Percentiles rank a stretch among this genome's conserved stretches.
These are phyloP conservation scores for Gadus chalcogrammus DNA, from an alignment of 2,113 vertebrate genomes.

Conservation along the genomic window DNA sequence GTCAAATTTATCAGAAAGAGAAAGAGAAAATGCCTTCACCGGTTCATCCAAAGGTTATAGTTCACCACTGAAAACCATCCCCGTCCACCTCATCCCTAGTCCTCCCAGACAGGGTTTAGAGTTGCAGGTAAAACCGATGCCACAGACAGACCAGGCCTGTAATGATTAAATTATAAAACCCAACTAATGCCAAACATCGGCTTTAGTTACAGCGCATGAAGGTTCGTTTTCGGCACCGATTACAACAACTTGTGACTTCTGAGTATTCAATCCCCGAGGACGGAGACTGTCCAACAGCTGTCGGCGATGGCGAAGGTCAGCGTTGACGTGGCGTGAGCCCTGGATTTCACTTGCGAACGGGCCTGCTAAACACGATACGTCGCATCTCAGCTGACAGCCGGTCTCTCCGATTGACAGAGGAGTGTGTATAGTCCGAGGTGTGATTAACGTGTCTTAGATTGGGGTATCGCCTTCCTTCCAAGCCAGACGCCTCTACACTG, in stretches of 20 bases:
- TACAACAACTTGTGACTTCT: constrained; percentile 78
- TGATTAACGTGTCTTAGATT: constrained; percentile 85
- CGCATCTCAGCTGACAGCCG: constrained; percentile 46
- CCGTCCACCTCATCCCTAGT: constrained; percentile 20
- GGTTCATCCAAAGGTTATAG: constrained; percentile 32
- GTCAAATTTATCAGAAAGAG: not conserved
- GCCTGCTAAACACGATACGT: constrained; percentile 43
- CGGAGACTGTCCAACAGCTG: constrained; percentile 56
- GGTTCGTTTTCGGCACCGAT: constrained; percentile 79
- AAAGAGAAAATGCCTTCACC: constrained; percentile 12
- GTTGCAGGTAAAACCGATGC: constrained; percentile 71
- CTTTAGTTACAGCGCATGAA: constrained; percentile 79
- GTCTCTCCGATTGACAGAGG: constrained; percentile 35
- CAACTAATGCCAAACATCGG: constrained; percentile 71
- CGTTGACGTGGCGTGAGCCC: constrained; percentile 58
- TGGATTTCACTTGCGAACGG: constrained; percentile 27
- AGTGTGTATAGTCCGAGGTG: constrained; percentile 72
- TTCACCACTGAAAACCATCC: constrained; percentile 36
- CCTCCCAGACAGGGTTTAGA: constrained; percentile 69
- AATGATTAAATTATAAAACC: constrained; percentile 92
- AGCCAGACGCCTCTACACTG: constrained; percentile 81
- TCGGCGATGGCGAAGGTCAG: constrained; percentile 43
- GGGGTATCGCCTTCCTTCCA: constrained; percentile 78
- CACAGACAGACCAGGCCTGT: constrained; percentile 61
- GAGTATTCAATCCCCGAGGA: constrained; percentile 73